Evolutionary conservation across 2,113 vertebrate species (phyloP), one percentile per base, ranked within the genome.

Genomic region (Pomatostomus ruficeps): DNA sequence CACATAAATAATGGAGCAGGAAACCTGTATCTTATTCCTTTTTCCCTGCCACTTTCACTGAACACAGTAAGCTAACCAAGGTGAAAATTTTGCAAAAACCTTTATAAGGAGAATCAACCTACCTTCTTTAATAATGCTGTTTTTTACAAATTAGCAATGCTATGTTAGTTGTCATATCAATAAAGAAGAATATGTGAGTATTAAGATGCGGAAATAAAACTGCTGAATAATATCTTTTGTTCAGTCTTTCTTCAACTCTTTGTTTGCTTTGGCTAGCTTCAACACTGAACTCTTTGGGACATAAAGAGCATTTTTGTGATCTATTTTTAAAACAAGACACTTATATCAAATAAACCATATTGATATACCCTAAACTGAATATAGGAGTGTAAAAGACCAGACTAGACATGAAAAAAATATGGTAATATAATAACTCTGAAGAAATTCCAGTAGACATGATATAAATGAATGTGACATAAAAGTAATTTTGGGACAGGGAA

Each of bases 1-100:
- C 48, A 83, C 35, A 95, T 94, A 85, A 94, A 97, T 95, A 95
- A 91, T 92, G 68, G 57, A 93, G 51, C 82, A 95, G 91, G 82
- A 95, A 93, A 84, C 61, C 36, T 86, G 78, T 10, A 77, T 88
- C 48, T 85, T 73, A 46, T 63, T 65, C 42, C 75, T 58, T 77
- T 67, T 91, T 83, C 63, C 33, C 74, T 91, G 49, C 17, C 46
- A 42, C 54, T 78, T 67, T 33, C 28, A 88, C 75, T 20, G 61
- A 93, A 66, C 46, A 59, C 31, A 62, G 67, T 46, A 89, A 97
- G 82, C 17, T 85, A 81, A 89, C 42, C 59, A 89, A 88, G 71
- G 54, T 62, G 42, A 90, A 94, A 91, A 24, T 6, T 36, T 25
- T 68, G 16, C 42, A 81, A 46, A 89, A 92, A 55, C 21, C 48